Percentiles rank a stretch among this genome's conserved stretches.
phyloP scores from a whole-genome alignment of 2,888 invertebrate genomes.

The Aspidapion aeneum region DNA sequence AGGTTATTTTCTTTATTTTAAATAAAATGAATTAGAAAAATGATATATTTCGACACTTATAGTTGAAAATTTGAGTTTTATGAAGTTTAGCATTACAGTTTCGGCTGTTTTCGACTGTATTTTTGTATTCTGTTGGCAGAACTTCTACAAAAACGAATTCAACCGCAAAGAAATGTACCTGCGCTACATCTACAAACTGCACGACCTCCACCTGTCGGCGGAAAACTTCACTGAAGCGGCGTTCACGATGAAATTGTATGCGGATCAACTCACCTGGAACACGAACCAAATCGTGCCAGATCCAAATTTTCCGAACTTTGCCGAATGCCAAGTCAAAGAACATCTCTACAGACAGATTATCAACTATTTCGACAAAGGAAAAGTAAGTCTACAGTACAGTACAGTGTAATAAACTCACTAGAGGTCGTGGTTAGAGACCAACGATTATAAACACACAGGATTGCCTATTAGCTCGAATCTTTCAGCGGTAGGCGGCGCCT shows the following conservation, averaged over 20 bases:
- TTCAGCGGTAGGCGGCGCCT: too few relatives aligned
- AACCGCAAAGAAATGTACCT: conserved; percentile 95
- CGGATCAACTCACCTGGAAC: conserved; percentile 85
- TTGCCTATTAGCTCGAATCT: too few relatives aligned
- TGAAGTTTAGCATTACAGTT: too few relatives aligned
- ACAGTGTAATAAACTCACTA: too few relatives aligned
- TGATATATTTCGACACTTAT: too few relatives aligned
- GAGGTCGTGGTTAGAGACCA: too few relatives aligned
- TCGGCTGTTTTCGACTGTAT: too few relatives aligned
- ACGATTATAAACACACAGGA: too few relatives aligned
- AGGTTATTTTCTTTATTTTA: too few relatives aligned
- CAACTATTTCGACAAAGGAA: conserved; percentile 90
- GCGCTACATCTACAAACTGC: conserved; percentile 91
- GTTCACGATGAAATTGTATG: conserved; percentile 90
- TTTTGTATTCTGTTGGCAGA: conserved; percentile 59
- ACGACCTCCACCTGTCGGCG: conserved; percentile 85
- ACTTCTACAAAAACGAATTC: conserved; percentile 95
- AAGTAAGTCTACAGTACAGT: conserved; percentile 60
- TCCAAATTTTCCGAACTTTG: conserved; percentile 67
- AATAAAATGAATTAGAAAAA: too few relatives aligned
- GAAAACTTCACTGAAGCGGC: conserved; percentile 95
- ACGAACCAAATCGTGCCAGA: conserved; percentile 64
- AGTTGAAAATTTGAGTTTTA: too few relatives aligned
- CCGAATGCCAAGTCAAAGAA: conserved; percentile 90
- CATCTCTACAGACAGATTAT: conserved; percentile 84